Evolutionary conservation across 2,113 vertebrate species (phyloP).

Genomic region (Echinops telfairi): DNA sequence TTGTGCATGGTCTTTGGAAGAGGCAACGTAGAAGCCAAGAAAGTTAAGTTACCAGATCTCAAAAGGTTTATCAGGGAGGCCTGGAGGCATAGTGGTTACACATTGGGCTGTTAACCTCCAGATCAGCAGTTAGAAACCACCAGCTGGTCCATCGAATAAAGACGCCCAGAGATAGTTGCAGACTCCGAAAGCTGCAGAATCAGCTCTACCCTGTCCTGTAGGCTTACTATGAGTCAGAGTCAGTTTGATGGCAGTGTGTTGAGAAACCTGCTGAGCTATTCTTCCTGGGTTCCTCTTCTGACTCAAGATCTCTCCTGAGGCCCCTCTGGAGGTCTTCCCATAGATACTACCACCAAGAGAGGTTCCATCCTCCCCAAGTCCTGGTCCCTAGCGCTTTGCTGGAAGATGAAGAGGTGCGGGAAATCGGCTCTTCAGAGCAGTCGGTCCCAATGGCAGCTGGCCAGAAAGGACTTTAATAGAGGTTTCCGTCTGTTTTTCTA

Average conservation of each 20-base stretch:
- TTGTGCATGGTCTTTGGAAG: not conserved
- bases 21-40: not conserved
- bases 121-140: too few species aligned
- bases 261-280: not conserved
- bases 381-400: not conserved
- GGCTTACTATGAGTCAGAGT: too few species aligned
- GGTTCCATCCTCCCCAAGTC: not conserved
- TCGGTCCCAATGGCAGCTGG: not conserved
- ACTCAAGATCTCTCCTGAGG: not conserved
- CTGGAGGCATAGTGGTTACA: too few species aligned
- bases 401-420: not conserved
- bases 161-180: too few species aligned
- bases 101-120: too few species aligned
- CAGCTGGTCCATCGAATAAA: too few species aligned
- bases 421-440: not conserved
- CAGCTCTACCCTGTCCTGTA: too few species aligned
- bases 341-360: not conserved
- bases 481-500: not conserved
- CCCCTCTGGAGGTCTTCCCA: not conserved
- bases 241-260: too few species aligned
- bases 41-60: not conserved
- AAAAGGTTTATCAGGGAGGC: not conserved
- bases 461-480: constrained; percentile 17
- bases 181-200: too few species aligned
- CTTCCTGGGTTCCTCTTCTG: not conserved